Conservation (phyloP, 2,113 vertebrate species). For the Ibidorhyncha struthersii region DNA sequence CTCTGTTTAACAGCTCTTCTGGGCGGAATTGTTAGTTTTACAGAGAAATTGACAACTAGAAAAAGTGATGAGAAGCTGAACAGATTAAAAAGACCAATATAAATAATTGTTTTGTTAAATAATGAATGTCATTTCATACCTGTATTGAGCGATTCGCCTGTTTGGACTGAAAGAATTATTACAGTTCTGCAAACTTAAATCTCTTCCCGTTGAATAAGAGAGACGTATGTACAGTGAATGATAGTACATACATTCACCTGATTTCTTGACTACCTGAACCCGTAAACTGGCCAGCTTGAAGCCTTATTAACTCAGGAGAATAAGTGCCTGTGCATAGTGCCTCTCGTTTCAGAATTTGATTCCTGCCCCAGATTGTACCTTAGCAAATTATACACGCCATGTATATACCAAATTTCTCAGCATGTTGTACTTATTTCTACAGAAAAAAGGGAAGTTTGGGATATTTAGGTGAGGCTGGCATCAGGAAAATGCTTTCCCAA, state of each 20-base stretch:
- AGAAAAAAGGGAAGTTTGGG: neutral
- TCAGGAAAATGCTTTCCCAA: neutral
- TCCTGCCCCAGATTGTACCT: neutral
- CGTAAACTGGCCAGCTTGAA: neutral
- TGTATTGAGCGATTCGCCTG: neutral
- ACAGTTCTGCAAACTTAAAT: neutral
- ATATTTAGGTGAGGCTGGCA: neutral
- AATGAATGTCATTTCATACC: neutral
- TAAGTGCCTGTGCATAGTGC: neutral
- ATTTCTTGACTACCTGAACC: neutral
- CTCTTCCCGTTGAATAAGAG: neutral
- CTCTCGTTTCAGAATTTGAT: neutral
- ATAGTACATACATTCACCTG: neutral
- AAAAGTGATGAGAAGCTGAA: neutral
- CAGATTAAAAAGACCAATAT: neutral
- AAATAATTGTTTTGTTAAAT: neutral
- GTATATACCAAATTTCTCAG: neutral
- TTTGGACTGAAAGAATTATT: neutral
- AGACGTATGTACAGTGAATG: neutral
- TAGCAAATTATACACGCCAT: neutral
- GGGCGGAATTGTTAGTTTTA: neutral
- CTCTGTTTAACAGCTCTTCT: neutral
- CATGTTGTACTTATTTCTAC: neutral
- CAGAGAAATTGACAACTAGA: neutral
- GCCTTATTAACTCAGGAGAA: neutral